Percentiles rank a stretch among this genome's conserved stretches.
Evolutionary conservation across 2,113 vertebrate species (phyloP).

Genomic region (Cyanoramphus novaezelandiae): DNA sequence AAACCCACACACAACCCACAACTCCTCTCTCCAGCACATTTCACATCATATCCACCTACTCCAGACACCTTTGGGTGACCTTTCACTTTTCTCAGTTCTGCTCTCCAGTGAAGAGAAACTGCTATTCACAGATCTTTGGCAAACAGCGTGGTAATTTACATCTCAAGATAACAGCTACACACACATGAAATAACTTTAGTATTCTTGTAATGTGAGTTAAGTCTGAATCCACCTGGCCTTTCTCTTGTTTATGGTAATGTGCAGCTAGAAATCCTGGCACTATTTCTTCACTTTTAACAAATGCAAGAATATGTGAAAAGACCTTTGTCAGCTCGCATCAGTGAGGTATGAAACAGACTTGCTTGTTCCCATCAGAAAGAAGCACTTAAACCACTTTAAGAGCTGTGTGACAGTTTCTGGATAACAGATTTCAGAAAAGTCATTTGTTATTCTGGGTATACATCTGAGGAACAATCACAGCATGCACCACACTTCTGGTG

Average conservation of each 20-base stretch:
- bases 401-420: neutral
- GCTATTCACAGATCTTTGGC: neutral
- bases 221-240: rapidly evolving
- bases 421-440: neutral
- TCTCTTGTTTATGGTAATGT: neutral
- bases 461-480: neutral
- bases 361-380: neutral
- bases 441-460: neutral
- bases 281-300: neutral
- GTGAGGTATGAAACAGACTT: neutral
- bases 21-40: neutral
- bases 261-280: neutral
- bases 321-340: neutral
- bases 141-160: neutral
- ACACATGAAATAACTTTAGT: neutral
- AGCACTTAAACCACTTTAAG: neutral
- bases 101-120: neutral
- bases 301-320: rapidly evolving
- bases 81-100: neutral
- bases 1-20: constrained; percentile 19
- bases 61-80: neutral
- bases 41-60: neutral
- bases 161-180: neutral
- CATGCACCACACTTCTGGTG: rapidly evolving
- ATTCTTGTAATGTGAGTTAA: neutral